phyloP scores from a whole-genome alignment of 2,797 vertebrate species.

The Gallinago stenura region DNA sequence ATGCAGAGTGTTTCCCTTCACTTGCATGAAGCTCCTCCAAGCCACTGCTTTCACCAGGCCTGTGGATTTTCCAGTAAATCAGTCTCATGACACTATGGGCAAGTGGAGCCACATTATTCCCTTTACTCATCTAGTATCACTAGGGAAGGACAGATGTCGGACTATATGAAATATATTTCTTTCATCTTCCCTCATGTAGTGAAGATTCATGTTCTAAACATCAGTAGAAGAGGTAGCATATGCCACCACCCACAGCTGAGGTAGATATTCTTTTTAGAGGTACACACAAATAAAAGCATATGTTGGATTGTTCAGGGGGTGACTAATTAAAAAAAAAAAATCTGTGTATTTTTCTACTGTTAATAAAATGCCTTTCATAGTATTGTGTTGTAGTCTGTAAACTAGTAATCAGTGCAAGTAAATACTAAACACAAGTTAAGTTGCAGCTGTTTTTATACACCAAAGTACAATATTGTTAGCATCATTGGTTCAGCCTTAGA shows the following conservation, averaged over 20 bases:
- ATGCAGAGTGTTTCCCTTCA: not conserved
- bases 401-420: not conserved
- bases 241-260: rapidly evolving
- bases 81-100: rapidly evolving
- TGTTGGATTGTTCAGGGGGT: not conserved
- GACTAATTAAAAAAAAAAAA: not conserved
- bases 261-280: not conserved
- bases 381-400: not conserved
- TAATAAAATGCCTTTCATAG: not conserved
- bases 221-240: not conserved
- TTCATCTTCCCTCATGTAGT: not conserved
- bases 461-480: not conserved
- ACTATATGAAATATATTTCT: not conserved
- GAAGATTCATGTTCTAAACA: not conserved
- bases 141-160: not conserved
- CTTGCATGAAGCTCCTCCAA: not conserved
- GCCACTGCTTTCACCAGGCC: not conserved
- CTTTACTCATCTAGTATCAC: not conserved
- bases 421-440: not conserved
- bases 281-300: rapidly evolving
- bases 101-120: not conserved
- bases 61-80: not conserved
- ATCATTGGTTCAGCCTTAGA: not conserved
- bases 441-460: not conserved
- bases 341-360: not conserved